Conservation (phyloP, 2,888 invertebrate genomes). For the Allophyes oxyacanthae region DNA sequence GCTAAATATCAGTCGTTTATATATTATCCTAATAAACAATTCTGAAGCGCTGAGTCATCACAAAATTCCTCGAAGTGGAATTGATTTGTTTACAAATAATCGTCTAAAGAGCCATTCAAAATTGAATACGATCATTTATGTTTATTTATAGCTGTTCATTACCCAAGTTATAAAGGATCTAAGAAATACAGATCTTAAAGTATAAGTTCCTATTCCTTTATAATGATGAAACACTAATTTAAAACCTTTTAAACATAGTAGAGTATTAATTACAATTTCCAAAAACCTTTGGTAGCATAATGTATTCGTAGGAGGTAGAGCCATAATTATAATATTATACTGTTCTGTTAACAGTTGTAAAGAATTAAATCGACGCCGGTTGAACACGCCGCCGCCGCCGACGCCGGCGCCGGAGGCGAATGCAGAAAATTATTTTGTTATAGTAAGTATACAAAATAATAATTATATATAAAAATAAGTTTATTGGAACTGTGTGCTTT, state of each 20-base stretch:
- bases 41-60: constrained; percentile 29
- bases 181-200: no score
- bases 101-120: constrained; percentile 4
- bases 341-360: constrained; percentile 53
- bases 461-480: constrained; percentile 8
- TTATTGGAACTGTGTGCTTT: no score
- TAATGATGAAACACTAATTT: no score
- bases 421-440: constrained; percentile 45
- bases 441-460: constrained; percentile 52
- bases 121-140: constrained; percentile 7
- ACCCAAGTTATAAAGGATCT: no score
- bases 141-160: no score
- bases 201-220: no score
- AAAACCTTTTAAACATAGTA: no score
- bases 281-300: no score
- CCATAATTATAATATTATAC: constrained; percentile 3
- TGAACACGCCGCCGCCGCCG: constrained; percentile 21
- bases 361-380: constrained; percentile 33
- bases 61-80: constrained; percentile 35
- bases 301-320: background rate
- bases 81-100: constrained; percentile 50
- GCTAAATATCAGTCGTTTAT: constrained; percentile 4
- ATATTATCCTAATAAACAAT: constrained; percentile 14
- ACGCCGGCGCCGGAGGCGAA: constrained; percentile 19
- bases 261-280: no score